Evolutionary conservation across 2,888 invertebrate species (phyloP).

Genomic region (Euclidia mi): DNA sequence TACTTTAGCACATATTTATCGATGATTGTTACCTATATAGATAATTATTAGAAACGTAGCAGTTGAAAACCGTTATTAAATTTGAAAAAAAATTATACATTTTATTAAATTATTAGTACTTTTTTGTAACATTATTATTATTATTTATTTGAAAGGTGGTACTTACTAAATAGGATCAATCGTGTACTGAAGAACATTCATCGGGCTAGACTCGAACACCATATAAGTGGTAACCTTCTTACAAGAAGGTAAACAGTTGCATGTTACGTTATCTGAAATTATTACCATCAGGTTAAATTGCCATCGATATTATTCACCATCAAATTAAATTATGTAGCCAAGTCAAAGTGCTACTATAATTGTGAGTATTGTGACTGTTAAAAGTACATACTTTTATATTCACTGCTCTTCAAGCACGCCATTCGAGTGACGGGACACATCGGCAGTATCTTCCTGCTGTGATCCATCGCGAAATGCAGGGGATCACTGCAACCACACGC

Average conservation of each 20-base stretch:
- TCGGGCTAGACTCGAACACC: constrained; percentile 60
- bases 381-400: constrained; percentile 33
- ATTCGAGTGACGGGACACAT: constrained; percentile 63
- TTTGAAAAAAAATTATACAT: no score
- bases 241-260: constrained; percentile 74
- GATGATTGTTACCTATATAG: no score
- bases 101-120: no score
- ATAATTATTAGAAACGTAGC: no score
- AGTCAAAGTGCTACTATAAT: no score
- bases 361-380: no score
- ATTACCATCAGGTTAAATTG: no score
- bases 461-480: constrained; percentile 33
- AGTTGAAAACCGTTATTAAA: no score
- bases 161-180: constrained; percentile 81
- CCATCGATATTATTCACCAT: no score
- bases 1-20: no score
- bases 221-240: constrained; percentile 64
- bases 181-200: constrained; percentile 57
- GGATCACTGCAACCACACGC: constrained; percentile 77
- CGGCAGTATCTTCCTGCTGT: constrained; percentile 33
- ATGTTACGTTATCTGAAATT: constrained; percentile 65
- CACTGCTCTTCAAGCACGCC: constrained; percentile 49
- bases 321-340: no score
- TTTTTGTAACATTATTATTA: no score
- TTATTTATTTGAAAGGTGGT: neutral